phyloP scores from a whole-genome alignment of 2,113 vertebrate species.

The Scatophagus argus region DNA sequence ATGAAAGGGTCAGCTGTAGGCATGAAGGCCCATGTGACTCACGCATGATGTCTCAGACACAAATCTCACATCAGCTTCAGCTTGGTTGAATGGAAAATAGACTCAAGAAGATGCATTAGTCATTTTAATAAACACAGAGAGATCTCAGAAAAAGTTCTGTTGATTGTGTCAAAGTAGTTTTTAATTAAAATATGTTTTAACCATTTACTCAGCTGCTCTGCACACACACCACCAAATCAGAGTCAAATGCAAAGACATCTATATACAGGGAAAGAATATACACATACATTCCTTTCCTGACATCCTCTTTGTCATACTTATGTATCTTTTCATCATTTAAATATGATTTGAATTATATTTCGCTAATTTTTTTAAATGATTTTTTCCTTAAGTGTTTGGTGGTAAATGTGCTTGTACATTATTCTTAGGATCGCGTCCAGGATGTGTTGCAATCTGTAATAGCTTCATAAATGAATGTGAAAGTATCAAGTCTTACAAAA shows the following conservation, averaged over 20 bases:
- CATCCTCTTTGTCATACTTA: not conserved
- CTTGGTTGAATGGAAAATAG: too few species aligned
- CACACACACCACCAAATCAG: not conserved
- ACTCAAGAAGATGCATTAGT: not conserved
- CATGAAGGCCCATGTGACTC: conserved; percentile 41
- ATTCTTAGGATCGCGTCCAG: not conserved
- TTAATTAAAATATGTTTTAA: too few species aligned
- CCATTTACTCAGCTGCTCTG: not conserved
- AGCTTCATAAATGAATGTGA: not conserved
- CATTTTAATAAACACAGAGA: not conserved
- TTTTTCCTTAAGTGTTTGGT: not conserved
- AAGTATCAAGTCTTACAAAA: not conserved
- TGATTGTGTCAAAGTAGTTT: not conserved
- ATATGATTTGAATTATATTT: not conserved
- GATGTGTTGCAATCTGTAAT: not conserved
- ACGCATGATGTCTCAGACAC: conserved; percentile 21
- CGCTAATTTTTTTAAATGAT: not conserved
- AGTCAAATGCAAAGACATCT: not conserved
- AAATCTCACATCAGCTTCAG: not conserved
- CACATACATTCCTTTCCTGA: not conserved
- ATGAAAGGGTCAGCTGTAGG: conserved; percentile 4
- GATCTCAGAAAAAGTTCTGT: not conserved
- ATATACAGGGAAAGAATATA: too few species aligned
- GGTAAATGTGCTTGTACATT: not conserved
- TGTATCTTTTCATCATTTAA: not conserved